Percentiles rank a stretch among this genome's conserved stretches.
Evolutionary conservation across 2,888 invertebrate genomes (phyloP).

Genomic region (Arenicola marina): DNA sequence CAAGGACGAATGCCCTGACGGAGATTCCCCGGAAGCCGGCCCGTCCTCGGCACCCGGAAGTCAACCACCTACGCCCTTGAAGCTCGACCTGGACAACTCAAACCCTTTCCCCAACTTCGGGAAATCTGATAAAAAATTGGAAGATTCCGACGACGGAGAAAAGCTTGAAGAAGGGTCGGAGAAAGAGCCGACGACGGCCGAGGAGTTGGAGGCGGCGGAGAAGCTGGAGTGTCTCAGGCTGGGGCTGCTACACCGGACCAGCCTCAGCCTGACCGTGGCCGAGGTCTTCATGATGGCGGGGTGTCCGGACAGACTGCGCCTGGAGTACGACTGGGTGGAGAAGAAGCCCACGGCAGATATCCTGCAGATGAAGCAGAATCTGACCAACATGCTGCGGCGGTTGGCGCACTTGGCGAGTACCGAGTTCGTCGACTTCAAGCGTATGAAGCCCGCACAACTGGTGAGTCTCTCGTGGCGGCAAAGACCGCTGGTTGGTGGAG

Average conservation of each 20-base stretch:
- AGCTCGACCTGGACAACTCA: no score
- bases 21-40: no score
- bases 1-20: no score
- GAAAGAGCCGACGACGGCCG: no score
- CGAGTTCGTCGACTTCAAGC: neutral
- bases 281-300: slow-evolving; percentile 82
- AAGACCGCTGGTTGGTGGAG: no score
- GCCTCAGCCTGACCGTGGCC: slow-evolving; percentile 66
- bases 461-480: no score
- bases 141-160: no score
- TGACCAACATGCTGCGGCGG: slow-evolving; percentile 4
- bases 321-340: slow-evolving; percentile 62
- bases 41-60: no score
- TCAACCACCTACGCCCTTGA: no score
- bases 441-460: neutral
- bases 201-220: neutral
- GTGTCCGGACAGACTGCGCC: slow-evolving; percentile 54
- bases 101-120: no score
- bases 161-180: no score
- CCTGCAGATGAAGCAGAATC: neutral
- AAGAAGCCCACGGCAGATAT: neutral
- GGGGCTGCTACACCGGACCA: neutral
- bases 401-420: neutral
- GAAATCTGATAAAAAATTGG: no score
- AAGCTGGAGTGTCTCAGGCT: neutral